Evolutionary conservation across 1,140 invertebrate genomes (phyloP), one percentile per base, ranked within the genome.

Genomic region (Hyphantria cunea): DNA sequence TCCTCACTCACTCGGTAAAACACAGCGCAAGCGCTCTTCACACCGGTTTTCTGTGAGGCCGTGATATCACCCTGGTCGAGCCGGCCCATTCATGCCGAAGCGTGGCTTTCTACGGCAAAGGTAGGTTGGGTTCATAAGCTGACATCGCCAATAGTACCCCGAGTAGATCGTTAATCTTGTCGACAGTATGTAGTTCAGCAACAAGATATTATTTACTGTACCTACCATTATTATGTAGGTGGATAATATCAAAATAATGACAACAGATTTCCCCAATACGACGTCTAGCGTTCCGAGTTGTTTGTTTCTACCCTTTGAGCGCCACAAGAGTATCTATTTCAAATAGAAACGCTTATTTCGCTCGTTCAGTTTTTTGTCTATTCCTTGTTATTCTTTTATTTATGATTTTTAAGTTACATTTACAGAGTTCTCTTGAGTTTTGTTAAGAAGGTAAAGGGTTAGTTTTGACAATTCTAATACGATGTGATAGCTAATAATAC

Each of bases 301-400:
- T 14, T 11, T 47, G 10, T 14, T 47, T 25, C 17, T 25, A 3
- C 45, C 44, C 44, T 55, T 52, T 65, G 55, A 49, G 45, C 10
- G 12, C 15, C 2, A 52, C 54, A 65, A 34, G 2, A n/a, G 54
- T 65, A 65, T 65, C 41, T 12, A 58, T 65, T 59, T 55, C 63
- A 59, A 51, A 64, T 51, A 52, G 42, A 52, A 33, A 47, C 31
- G 37, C 44, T 64, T 59, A 45, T 59, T 52, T 53, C 17, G 49
- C 63, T 58, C 15, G 41, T 65, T 58, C 12, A 51, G 13, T 31
- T 6, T 44, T 12, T 44, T 44, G 13, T 14, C 34, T 56, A 31
- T 17, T 8, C 8, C 6, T 33, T 8, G 32, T 52, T 33, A 37
- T 34, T 47, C 17, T 47, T 37, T 56, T n/a, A 45, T 3, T n/a